Base-by-base conservation (phyloP, 1,140 invertebrate species). In the Ips nitidus region DNA sequence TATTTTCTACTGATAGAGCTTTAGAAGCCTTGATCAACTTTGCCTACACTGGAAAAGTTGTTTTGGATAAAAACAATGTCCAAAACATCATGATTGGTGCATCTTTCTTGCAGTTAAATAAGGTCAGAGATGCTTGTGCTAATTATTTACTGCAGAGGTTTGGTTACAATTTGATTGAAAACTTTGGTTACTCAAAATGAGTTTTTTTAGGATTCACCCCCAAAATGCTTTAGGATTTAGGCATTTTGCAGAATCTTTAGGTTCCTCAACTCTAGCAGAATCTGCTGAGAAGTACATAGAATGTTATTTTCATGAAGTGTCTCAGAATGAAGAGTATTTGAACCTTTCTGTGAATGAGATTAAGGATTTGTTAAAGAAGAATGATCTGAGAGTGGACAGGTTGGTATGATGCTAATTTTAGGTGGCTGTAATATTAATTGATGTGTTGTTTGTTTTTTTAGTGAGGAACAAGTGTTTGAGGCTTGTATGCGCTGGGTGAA, bases 81-180 rank as follows among this genome's bases (percentile, higher is more conserved):
- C 93, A 96, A 78, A 89, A 86, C 73, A 84, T 97, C 1, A 89
- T 96, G 86, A 88, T 94, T 45, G 93, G 91, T n/a, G 91, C 94
- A 8, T 92, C 93, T 3, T 96, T 93, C 80, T 82, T 97, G 8
- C 93, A 95, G 77, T 79, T 97, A 36, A 86, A 87, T 68, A 86
- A 89, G 83, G 92, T 96, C 1, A 87, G 90, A 74, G 91, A 94
- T 76, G 92, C 92, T 3, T 95, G 94, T 81, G 92, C 92, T 61
- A 87, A 90, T 74, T 94, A 93, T 79, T 81, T 95, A 41, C 90
- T 91, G 73, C 87, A 86, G 76, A 86, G 86, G 86, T 87, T 76
- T 74, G n/a, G 4, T 50, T 50, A 39, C 4, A 4, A 4, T 8
- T 42, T 0, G 6, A 38, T 5, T n/a, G 36, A 59, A 47, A 45